Evolutionary conservation across 2,113 vertebrate genomes (phyloP), one percentile per base, ranked within the genome.

Genomic region (Protomyctophum bolini): DNA sequence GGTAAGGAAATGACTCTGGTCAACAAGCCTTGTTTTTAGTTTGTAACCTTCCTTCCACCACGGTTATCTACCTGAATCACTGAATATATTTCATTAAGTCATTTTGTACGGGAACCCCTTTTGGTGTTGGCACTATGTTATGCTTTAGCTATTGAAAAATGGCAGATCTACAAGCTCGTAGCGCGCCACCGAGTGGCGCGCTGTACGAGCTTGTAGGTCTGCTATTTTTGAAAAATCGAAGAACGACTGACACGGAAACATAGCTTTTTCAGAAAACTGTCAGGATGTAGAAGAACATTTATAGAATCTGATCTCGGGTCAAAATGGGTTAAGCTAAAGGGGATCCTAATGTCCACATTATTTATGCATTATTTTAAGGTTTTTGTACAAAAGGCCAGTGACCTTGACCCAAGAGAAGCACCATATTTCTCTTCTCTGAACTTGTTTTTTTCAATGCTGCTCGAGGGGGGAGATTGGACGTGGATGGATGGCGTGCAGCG

Each of bases 1-100:
- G 95, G 97, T 98, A 95, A 97, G 85, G 15, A 80, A 84, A 66
- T 75, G 46, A 56, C 57, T 56, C 74, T 12, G 50, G 33, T 41
- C 49, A 87, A 81, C 54, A 68, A 9, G 15, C 68, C 58, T 57
- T 21, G 28, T 70, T 41, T 8, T 9, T 10, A 47, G 10, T 55
- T n/a, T 59, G 1, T 58, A 21, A 21, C 21, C 21, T 15, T 15
- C 54, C 8, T 46, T 10, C 5, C 5, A 0, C 9, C 10, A 21
- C 4, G 3, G 15, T 64, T 14, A 7, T 61, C 58, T 58, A 51
- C 15, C 0, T 49, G 29, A 10, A n/a, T 56, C 51, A 52, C 12
- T 9, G 10, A 52, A 52, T 10, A 9, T 28, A 10, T 64, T 28
- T 64, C 47, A 55, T 45, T 7, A n/a, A n/a, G n/a, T n/a, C n/a